Percentiles rank a stretch among this genome's conserved stretches.
phyloP scores from a whole-genome alignment of 2,797 vertebrate genomes.

The Lacerta bilineata region DNA sequence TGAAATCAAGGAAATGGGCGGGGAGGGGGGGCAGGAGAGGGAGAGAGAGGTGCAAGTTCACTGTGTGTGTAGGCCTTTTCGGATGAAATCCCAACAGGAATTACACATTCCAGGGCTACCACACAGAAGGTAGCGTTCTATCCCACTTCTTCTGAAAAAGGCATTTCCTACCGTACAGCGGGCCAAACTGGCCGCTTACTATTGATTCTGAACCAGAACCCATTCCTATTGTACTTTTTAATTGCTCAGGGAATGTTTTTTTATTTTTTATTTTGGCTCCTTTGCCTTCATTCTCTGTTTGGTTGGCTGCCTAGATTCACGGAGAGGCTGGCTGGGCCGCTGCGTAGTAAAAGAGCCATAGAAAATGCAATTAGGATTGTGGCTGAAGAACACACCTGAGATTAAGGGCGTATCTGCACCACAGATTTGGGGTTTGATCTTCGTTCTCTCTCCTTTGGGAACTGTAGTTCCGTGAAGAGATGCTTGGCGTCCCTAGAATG shows the following conservation, averaged over 20 bases:
- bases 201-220: conserved; percentile 1
- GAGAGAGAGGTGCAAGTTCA: neutral
- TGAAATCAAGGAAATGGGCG: neutral
- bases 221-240: conserved; percentile 19
- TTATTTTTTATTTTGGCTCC: neutral
- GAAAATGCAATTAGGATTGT: neutral
- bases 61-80: neutral
- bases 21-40: neutral
- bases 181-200: conserved; percentile 6
- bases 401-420: neutral
- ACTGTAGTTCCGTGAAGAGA: neutral
- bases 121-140: neutral
- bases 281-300: conserved; percentile 1
- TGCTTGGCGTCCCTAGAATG: too few species aligned
- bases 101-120: neutral
- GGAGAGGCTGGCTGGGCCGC: neutral
- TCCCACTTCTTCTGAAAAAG: neutral
- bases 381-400: too few species aligned
- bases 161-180: neutral
- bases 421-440: neutral
- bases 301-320: conserved; percentile 2
- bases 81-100: rapidly evolving
- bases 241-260: neutral
- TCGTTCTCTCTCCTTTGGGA: neutral
- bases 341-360: too few species aligned